These are phyloP conservation scores for Alethe diademata DNA, from an alignment of 2,113 vertebrate genomes.

Conservation along the genomic window DNA sequence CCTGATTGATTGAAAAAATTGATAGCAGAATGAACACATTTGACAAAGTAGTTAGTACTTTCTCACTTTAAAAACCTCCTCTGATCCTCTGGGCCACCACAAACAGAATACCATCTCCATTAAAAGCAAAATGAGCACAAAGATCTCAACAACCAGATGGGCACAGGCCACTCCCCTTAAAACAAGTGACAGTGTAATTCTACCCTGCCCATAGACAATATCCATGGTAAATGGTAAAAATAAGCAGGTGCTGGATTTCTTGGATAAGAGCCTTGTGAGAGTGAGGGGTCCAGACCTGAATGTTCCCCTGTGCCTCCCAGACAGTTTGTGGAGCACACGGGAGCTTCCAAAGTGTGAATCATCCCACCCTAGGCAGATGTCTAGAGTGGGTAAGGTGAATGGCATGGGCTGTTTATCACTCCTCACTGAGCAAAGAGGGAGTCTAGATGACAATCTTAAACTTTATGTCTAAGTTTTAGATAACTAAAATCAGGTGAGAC, in stretches of 20 bases:
- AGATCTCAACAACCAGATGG: not conserved
- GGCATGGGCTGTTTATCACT: constrained; percentile 51
- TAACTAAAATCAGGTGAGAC: constrained; percentile 21
- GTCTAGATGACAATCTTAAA: constrained; percentile 54
- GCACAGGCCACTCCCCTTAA: not conserved
- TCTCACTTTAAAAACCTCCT: not conserved
- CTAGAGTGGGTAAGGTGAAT: constrained; percentile 33
- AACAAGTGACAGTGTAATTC: not conserved
- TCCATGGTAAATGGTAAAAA: not conserved
- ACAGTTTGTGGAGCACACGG: not conserved
- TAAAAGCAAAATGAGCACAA: not conserved
- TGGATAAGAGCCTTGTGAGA: not conserved
- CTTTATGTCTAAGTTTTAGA: constrained; percentile 27
- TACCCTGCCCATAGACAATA: not conserved
- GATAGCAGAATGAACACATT: not conserved
- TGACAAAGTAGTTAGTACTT: not conserved
- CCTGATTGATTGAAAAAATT: not conserved
- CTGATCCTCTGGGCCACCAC: not conserved
- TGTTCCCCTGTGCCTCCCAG: not conserved
- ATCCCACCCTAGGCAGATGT: constrained; percentile 23
- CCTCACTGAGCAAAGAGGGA: not conserved
- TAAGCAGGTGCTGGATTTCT: not conserved
- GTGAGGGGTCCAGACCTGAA: not conserved
- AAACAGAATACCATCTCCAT: not conserved
- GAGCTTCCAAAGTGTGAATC: constrained; percentile 36